These are phyloP conservation scores for Loriculus beryllinus DNA, from an alignment of 2,797 vertebrate genomes.

Conservation along the genomic window DNA sequence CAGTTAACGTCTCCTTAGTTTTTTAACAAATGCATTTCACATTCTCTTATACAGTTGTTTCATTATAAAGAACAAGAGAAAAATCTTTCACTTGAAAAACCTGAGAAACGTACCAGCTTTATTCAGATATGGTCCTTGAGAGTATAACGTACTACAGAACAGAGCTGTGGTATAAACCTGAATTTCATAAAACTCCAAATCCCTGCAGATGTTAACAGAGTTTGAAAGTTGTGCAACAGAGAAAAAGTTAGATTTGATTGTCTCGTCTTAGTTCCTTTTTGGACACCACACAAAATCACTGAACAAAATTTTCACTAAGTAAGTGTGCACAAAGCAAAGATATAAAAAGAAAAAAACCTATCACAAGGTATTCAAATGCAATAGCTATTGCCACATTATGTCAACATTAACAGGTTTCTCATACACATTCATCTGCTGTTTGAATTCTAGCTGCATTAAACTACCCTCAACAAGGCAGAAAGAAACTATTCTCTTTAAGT, in stretches of 20 bases:
- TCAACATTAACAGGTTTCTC: not conserved
- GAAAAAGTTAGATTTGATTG: not conserved
- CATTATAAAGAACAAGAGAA: not conserved
- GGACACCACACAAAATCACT: not conserved
- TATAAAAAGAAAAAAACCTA: not conserved
- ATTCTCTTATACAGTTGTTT: not conserved
- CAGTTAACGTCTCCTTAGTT: not conserved
- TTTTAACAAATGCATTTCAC: not conserved
- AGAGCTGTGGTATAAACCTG: not conserved
- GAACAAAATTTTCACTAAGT: not conserved
- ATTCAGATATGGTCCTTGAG: not conserved
- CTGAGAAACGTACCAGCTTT: not conserved
- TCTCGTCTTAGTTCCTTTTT: not conserved
- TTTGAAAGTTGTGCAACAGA: not conserved
- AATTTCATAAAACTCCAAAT: not conserved
- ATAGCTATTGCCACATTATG: not conserved
- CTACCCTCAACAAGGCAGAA: not conserved
- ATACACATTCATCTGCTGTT: not conserved
- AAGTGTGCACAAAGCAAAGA: not conserved
- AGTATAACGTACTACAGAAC: not conserved
- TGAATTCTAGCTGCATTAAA: not conserved
- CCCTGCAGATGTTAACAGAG: not conserved
- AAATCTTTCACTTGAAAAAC: not conserved
- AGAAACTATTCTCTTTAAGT: not conserved
- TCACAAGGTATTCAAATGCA: not conserved